A percentile compares a stretch with the other conserved stretches of the same genome.
Conservation (phyloP, 64 coral and sea anemone genomes). For the Actinia tenebrosa region DNA sequence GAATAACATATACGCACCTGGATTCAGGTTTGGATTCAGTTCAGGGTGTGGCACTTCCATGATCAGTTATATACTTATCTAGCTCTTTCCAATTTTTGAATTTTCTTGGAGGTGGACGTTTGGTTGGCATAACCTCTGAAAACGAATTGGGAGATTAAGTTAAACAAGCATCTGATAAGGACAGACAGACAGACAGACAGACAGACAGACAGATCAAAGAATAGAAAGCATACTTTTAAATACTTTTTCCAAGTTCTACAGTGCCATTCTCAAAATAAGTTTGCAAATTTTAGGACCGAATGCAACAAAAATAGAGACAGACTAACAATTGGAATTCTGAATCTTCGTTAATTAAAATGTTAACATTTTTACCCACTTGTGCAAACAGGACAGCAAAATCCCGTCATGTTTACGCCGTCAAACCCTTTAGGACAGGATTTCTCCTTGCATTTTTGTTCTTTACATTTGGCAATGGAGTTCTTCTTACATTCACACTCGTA, state of each 20-base stretch:
- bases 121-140: background rate
- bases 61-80: background rate
- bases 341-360: background rate
- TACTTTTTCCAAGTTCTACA: too few species aligned
- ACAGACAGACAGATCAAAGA: too few species aligned
- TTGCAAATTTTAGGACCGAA: too few species aligned
- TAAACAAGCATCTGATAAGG: too few species aligned
- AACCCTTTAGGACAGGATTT: background rate
- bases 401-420: background rate
- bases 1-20: too few species aligned
- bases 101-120: background rate
- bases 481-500: background rate
- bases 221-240: too few species aligned
- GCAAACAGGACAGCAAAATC: background rate
- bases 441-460: background rate
- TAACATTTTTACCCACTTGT: background rate
- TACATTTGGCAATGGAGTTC: background rate
- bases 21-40: too few species aligned
- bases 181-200: too few species aligned
- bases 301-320: too few species aligned
- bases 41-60: too few species aligned
- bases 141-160: background rate
- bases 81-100: background rate
- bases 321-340: too few species aligned
- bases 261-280: too few species aligned